Conservation (phyloP, 2,113 vertebrate genomes). For the Chionis minor region DNA sequence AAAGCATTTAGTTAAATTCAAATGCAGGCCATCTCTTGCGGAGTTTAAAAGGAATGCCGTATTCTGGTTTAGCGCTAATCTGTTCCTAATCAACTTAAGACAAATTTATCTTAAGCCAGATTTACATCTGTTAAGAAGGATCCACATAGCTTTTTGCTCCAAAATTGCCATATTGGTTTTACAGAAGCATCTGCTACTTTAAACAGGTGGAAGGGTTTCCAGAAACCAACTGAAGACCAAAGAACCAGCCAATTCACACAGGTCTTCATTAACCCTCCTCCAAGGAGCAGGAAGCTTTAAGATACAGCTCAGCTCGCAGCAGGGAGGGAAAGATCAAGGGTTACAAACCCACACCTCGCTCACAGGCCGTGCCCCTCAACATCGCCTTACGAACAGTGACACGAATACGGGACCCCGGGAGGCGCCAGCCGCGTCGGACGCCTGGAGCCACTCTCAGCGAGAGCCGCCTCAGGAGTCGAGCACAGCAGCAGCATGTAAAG, state of each 20-base stretch:
- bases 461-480: background rate
- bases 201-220: background rate
- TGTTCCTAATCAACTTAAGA: slow-evolving; percentile 33
- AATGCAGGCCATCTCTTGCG: background rate
- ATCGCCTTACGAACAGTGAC: background rate
- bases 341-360: background rate
- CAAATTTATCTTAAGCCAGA: slow-evolving; percentile 38
- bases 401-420: fast-evolving
- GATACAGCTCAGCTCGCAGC: background rate
- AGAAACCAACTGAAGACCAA: background rate
- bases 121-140: slow-evolving; percentile 29
- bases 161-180: background rate
- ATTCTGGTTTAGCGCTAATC: slow-evolving; percentile 13
- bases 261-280: background rate
- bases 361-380: fast-evolving
- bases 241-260: background rate
- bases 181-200: background rate
- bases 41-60: background rate
- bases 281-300: background rate
- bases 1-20: background rate
- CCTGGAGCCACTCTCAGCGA: fast-evolving
- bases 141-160: background rate
- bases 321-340: background rate
- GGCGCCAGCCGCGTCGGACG: fast-evolving
- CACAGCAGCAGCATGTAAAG: background rate